Conservation (phyloP, 2,888 invertebrate genomes). For the Drosophila helvetica region DNA sequence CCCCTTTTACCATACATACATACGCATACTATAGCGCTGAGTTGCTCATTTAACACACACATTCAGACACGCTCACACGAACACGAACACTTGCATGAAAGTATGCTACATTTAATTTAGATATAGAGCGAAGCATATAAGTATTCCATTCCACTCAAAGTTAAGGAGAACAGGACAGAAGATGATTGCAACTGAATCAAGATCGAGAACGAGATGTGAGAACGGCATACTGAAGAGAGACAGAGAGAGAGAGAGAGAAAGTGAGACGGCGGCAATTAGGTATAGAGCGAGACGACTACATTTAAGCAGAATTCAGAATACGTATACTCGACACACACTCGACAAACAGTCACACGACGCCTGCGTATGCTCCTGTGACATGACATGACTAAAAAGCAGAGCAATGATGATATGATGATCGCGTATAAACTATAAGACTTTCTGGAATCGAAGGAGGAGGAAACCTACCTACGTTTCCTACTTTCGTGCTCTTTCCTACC, state of each 20-base stretch:
- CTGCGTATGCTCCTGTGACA: constrained; percentile 11
- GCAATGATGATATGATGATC: constrained; percentile 16
- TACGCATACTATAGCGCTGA: constrained; percentile 49
- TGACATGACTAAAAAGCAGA: too few species aligned
- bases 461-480: constrained; percentile 39
- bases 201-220: constrained; percentile 54
- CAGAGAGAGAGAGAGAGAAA: too few species aligned
- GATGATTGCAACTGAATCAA: constrained; percentile 53
- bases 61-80: constrained; percentile 32
- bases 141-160: constrained; percentile 54
- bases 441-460: constrained; percentile 35
- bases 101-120: constrained; percentile 74
- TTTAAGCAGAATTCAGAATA: constrained; percentile 41
- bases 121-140: constrained; percentile 68
- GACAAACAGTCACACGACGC: constrained; percentile 27
- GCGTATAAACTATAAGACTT: constrained; percentile 71
- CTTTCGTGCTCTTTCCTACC: constrained; percentile 66
- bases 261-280: constrained; percentile 63
- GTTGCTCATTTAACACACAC: constrained; percentile 68
- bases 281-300: constrained; percentile 51
- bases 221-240: constrained; percentile 69
- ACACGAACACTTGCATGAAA: constrained; percentile 35
- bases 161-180: constrained; percentile 50
- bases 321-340: constrained; percentile 19
- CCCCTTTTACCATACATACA: neutral